Base-by-base conservation (phyloP, 2,888 invertebrate genomes). In the Chymomyza procnemis region DNA sequence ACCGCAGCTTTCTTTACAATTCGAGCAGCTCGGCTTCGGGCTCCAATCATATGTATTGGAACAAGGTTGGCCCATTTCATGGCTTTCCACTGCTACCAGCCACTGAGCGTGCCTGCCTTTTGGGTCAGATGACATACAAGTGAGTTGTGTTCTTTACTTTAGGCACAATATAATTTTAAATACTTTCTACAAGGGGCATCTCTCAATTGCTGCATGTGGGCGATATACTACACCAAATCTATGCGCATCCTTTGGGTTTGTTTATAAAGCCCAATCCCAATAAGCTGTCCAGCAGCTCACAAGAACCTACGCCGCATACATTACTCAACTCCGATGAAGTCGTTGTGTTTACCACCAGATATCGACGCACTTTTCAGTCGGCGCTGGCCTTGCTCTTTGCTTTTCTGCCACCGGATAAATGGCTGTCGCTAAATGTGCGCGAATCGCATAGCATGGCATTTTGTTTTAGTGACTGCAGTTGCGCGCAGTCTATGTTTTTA, bases 331-430 rank as follows among this genome's bases (percentile, higher is more conserved):
- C 91, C 0, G 93, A 94, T 3, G 95, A 95, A 73, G 92, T 95
- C 41, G 88, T 95, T 14, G 93, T 95, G 4, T 95, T 94, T 88
- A 96, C 96, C 78, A 97, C 98, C 0, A 93, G 95, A 52, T 97
- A 97, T 89, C 91, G 97, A 1, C 93, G 99, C 81, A 98, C 98
- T 18, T 97, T 96, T 87, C 98, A 98, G 91, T 97, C 97, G 79
- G 95, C 96, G 0, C 92, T 97, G 77, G 96, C 96, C 0, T 92
- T 97, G 76, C 89, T 96, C 3, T 96, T 94, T 87, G 93, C 94
- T 0, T 93, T 97, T 72, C 91, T 96, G 47, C 94, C 94, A 3
- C 90, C 92, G 1, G 95, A 95, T 66, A 92, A 94, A 60, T 92
- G 95, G 81, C 91, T 93, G 8, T 94, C 94, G 65, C 91, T 96